Percentiles rank a stretch among this genome's conserved stretches.
phyloP scores from a whole-genome alignment of 2,113 vertebrate genomes.

The Capreolus pygargus region DNA sequence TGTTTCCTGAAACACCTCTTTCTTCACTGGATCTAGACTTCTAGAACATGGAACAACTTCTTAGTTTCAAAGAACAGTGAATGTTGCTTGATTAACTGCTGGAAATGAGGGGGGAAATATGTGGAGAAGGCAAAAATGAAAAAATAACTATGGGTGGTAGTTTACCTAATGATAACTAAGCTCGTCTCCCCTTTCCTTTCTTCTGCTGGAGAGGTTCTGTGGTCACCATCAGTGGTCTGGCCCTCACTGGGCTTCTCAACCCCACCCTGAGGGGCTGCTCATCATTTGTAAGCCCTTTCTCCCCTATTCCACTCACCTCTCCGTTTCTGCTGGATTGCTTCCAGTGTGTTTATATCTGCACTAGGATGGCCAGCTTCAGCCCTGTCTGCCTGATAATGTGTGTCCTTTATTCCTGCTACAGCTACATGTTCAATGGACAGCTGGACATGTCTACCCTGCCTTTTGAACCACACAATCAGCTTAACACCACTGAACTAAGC shows the following conservation, averaged over 20 bases:
- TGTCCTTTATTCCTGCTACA: neutral
- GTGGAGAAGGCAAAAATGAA: neutral
- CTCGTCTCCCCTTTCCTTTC: neutral
- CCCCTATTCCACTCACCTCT: neutral
- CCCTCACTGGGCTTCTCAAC: neutral
- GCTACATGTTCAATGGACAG: neutral
- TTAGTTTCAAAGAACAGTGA: neutral
- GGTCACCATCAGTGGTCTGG: neutral
- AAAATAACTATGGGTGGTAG: neutral
- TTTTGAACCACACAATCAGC: neutral
- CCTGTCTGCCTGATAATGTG: no score
- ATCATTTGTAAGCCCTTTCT: neutral
- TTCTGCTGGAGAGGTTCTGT: neutral
- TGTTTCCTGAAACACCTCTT: neutral
- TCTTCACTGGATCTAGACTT: neutral
- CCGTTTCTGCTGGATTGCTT: neutral
- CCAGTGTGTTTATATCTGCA: neutral
- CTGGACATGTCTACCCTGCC: neutral
- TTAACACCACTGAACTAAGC: fast-evolving
- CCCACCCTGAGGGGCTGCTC: no score
- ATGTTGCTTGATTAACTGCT: neutral
- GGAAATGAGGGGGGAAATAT: neutral
- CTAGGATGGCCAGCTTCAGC: neutral
- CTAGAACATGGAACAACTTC: neutral
- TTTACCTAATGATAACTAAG: neutral